phyloP scores from a whole-genome alignment of 2,113 vertebrate genomes.

The Oncorhynchus nerka region DNA sequence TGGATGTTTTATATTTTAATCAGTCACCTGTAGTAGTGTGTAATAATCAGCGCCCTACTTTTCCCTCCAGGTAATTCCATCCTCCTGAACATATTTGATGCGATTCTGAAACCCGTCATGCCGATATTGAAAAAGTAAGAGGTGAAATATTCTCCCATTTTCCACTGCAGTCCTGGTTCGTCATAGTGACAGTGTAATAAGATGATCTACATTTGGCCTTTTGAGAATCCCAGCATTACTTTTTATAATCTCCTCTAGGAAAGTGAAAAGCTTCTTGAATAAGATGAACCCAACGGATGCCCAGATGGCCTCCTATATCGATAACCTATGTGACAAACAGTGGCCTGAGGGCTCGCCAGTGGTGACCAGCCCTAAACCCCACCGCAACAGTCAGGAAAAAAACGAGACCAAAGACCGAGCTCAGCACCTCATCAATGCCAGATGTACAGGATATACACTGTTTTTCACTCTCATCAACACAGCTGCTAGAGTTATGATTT shows the following conservation, averaged over 20 bases:
- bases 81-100: slow-evolving; percentile 67
- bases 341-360: slow-evolving; percentile 57
- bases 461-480: background rate
- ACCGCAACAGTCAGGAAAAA: slow-evolving; percentile 61
- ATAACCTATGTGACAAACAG: slow-evolving; percentile 52
- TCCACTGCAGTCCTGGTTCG: background rate
- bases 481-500: background rate
- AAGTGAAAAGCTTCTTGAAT: slow-evolving; percentile 68
- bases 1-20: background rate
- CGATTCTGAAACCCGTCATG: slow-evolving; percentile 68
- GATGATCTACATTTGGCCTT: background rate
- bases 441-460: slow-evolving; percentile 49
- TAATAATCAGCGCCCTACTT: background rate
- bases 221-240: background rate
- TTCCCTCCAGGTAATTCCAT: slow-evolving; percentile 69
- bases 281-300: slow-evolving; percentile 65
- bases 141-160: background rate
- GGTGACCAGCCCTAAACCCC: background rate
- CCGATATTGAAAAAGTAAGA: slow-evolving; percentile 74
- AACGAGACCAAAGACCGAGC: slow-evolving; percentile 61
- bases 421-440: slow-evolving; percentile 61
- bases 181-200: background rate
- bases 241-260: slow-evolving; percentile 44
- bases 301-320: slow-evolving; percentile 64
- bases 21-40: no score